A percentile compares a stretch with the other conserved stretches of the same genome.
Evolutionary conservation across 1,140 invertebrate genomes (phyloP).

Genomic region (Bombus confusus): DNA sequence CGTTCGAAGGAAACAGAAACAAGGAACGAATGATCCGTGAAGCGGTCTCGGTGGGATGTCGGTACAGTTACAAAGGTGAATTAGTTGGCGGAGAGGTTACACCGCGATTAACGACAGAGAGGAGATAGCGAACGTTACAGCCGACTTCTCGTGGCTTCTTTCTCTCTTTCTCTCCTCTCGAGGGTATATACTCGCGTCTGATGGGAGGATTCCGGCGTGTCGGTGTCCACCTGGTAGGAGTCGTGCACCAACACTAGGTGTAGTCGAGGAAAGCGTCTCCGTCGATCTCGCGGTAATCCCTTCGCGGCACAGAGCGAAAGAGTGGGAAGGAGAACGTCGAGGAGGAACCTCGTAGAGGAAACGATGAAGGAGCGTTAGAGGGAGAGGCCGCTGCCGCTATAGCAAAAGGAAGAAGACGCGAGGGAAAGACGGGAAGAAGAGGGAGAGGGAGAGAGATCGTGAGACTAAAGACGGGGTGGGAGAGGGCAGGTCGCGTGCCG

Average conservation of each 20-base stretch:
- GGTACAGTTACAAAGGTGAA: constrained; percentile 67
- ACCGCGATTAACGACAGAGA: constrained; percentile 62
- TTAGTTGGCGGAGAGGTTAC: constrained; percentile 62
- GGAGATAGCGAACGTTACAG: constrained; percentile 39
- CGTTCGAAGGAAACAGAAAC: background rate
- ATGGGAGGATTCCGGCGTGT: constrained; percentile 73
- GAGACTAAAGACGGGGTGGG: constrained; percentile 49
- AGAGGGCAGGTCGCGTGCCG: constrained; percentile 81
- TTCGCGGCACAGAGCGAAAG: constrained; percentile 14
- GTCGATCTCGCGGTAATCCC: constrained; percentile 23
- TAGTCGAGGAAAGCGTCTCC: background rate
- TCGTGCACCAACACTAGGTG: constrained; percentile 59
- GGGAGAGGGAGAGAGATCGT: constrained; percentile 7
- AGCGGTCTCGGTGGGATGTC: constrained; percentile 50
- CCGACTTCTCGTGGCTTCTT: constrained; percentile 6
- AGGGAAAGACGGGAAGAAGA: background rate
- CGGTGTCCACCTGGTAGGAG: constrained; percentile 63
- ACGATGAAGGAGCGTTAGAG: constrained; percentile 46
- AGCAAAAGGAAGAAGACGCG: constrained; percentile 45
- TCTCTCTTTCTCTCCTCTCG: constrained; percentile 32
- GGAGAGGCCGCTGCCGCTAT: constrained; percentile 41
- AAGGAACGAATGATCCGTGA: background rate
- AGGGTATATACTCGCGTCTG: constrained; percentile 2
- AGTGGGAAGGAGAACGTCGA: constrained; percentile 34
- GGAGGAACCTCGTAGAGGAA: constrained; percentile 57